Evolutionary conservation across 2,113 vertebrate genomes (phyloP).

Genomic region (Pelusios castaneus): DNA sequence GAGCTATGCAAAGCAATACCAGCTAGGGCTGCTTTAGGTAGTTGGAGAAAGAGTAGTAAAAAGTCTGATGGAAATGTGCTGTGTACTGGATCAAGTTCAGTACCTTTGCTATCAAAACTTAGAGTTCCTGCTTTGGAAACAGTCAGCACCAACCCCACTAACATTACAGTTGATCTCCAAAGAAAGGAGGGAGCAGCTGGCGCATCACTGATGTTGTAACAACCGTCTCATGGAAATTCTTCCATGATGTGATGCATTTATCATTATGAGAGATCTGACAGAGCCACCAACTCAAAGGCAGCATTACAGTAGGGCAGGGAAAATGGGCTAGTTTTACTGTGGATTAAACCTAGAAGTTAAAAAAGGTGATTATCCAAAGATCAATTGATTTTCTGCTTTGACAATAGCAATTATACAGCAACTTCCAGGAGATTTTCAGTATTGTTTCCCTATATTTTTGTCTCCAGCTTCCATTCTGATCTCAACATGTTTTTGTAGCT

Average conservation of each 20-base stretch:
- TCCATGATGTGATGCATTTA: background rate
- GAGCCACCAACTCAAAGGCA: background rate
- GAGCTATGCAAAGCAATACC: background rate
- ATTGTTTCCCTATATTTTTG: accelerated
- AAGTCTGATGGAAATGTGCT: background rate
- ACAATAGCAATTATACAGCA: accelerated
- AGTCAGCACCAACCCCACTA: background rate
- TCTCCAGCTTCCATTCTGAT: background rate
- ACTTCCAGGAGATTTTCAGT: background rate
- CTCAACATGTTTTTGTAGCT: background rate
- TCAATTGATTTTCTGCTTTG: background rate
- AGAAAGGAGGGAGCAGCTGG: background rate
- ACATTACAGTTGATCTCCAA: background rate
- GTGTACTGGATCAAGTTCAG: background rate
- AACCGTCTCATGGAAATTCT: background rate
- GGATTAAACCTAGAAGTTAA: background rate
- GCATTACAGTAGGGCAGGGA: background rate
- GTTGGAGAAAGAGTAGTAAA: background rate
- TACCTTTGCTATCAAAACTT: background rate
- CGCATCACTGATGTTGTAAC: background rate
- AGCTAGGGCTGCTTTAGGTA: background rate
- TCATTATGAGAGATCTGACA: background rate
- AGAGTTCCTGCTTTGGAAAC: background rate
- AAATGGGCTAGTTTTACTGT: background rate
- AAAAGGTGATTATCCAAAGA: background rate